A percentile compares a stretch with the other conserved stretches of the same genome.
phyloP scores from a whole-genome alignment of 2,797 vertebrate species.

The Mycteria americana region DNA sequence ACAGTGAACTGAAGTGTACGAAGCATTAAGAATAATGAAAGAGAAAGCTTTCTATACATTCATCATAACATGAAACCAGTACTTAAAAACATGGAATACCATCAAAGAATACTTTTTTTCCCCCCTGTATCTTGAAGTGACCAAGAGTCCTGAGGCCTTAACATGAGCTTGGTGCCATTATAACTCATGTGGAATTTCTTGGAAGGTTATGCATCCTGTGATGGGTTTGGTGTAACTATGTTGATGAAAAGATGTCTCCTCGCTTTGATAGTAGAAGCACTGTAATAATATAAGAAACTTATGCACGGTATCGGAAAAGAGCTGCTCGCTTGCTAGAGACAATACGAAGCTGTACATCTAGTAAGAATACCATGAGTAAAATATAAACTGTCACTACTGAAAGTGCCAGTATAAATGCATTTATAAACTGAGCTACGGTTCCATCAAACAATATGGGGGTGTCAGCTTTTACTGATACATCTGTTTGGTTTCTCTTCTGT shows the following conservation, averaged over 20 bases:
- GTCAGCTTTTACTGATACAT: neutral
- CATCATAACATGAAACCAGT: neutral
- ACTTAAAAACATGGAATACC: neutral
- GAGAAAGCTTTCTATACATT: neutral
- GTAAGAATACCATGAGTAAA: neutral
- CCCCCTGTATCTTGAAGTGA: neutral
- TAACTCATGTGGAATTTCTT: neutral
- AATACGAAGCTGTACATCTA: neutral
- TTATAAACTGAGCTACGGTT: neutral
- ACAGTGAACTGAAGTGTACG: neutral
- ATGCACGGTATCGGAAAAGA: neutral
- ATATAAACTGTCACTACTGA: neutral
- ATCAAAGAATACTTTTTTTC: neutral
- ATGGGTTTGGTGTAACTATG: neutral
- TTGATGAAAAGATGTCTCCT: neutral
- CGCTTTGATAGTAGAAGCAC: neutral
- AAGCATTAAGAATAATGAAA: neutral
- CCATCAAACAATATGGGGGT: neutral
- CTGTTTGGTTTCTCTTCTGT: neutral
- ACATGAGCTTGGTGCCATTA: neutral
- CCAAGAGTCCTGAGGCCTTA: neutral
- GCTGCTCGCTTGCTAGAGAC: neutral
- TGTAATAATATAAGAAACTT: neutral
- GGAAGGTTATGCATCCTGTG: neutral
- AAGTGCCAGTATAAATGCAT: neutral